These are phyloP conservation scores for Stenchaetothrips biformis DNA, from an alignment of 2,888 invertebrate genomes.

Conservation along the genomic window DNA sequence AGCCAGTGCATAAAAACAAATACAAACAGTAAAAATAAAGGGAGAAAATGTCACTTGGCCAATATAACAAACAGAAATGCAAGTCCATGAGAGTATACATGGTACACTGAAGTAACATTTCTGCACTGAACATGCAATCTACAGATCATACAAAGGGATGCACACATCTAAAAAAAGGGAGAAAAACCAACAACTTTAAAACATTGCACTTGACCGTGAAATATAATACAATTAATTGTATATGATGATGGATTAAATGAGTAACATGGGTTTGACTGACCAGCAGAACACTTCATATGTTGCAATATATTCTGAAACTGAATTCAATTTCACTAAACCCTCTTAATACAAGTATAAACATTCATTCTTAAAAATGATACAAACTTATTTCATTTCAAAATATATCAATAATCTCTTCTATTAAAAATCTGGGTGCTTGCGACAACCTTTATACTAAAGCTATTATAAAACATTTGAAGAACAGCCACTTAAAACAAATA, in stretches of 20 bases:
- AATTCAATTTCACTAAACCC: no score
- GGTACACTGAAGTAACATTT: background rate
- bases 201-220: background rate
- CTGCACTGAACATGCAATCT: background rate
- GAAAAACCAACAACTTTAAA: background rate
- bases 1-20: background rate
- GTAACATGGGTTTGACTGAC: slow-evolving; percentile 2
- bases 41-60: background rate
- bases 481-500: background rate
- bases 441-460: background rate
- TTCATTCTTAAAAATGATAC: background rate
- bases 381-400: background rate
- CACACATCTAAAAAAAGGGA: background rate
- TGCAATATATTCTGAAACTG: no score
- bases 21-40: background rate
- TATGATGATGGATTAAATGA: background rate
- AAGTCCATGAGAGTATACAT: background rate
- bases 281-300: slow-evolving; percentile 1
- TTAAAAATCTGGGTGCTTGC: background rate
- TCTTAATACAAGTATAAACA: no score
- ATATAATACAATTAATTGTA: background rate
- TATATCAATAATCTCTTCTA: no score
- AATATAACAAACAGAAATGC: background rate
- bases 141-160: background rate
- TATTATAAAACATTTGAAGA: background rate